These are phyloP conservation scores for Rhea americana DNA, from an alignment of 2,113 vertebrate genomes.

Conservation along the genomic window DNA sequence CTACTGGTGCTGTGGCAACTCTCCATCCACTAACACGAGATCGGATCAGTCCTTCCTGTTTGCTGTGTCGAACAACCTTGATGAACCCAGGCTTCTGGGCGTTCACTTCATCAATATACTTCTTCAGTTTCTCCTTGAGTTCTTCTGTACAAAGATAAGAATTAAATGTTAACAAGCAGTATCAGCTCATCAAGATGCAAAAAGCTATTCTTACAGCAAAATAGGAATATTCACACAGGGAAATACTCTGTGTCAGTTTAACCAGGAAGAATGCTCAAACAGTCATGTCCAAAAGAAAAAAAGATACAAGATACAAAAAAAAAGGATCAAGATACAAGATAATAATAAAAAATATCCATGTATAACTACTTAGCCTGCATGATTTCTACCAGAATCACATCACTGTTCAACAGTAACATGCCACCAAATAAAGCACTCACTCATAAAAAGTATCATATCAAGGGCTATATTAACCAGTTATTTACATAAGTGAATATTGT, in stretches of 20 bases:
- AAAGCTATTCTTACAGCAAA: neutral
- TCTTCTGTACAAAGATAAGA: conserved; percentile 80
- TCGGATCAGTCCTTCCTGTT: conserved; percentile 95
- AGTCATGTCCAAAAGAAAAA: neutral
- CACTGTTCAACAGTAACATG: neutral
- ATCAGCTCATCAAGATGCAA: neutral
- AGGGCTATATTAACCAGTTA: neutral
- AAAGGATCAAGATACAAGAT: neutral
- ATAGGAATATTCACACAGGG: neutral
- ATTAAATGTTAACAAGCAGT: neutral
- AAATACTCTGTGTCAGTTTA: neutral
- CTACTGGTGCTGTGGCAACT: conserved; percentile 89
- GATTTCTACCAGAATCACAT: neutral
- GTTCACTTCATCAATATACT: conserved; percentile 91
- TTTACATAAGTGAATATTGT: neutral
- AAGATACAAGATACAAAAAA: neutral
- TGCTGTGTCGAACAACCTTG: conserved; percentile 90
- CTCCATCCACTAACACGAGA: conserved; percentile 96
- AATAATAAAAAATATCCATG: neutral
- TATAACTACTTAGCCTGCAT: neutral
- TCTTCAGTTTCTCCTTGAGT: conserved; percentile 89
- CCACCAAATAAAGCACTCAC: neutral
- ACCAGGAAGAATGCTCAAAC: neutral
- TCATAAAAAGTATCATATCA: neutral
- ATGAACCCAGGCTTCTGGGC: conserved; percentile 87